phyloP scores from a whole-genome alignment of 2,888 invertebrate genomes.

The Conchocele bisecta region DNA sequence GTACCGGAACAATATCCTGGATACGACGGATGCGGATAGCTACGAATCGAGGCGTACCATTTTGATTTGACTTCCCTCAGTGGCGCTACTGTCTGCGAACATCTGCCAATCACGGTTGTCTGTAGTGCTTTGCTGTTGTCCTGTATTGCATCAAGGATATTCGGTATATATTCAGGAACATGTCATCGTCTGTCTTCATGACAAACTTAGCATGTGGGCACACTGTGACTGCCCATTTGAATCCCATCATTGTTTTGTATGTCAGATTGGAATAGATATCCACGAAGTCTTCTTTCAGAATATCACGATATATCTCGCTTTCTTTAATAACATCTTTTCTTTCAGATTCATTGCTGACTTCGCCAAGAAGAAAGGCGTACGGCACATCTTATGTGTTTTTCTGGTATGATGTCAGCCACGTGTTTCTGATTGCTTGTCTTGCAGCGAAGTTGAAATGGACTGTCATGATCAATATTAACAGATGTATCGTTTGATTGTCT shows the following conservation, averaged over 20 bases:
- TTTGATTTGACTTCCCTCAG: too few species aligned
- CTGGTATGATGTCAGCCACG: slow-evolving; percentile 45
- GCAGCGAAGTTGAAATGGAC: slow-evolving; percentile 17
- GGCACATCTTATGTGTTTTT: slow-evolving; percentile 44
- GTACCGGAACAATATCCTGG: too few species aligned
- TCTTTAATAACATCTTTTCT: slow-evolving; percentile 30
- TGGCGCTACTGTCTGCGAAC: too few species aligned
- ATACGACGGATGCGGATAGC: too few species aligned
- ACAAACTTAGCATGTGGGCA: slow-evolving; percentile 48
- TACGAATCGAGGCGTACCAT: too few species aligned
- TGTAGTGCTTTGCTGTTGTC: too few species aligned
- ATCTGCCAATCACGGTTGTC: too few species aligned
- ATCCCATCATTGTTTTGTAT: slow-evolving; percentile 49
- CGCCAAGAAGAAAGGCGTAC: slow-evolving; percentile 58
- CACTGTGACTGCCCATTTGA: slow-evolving; percentile 43
- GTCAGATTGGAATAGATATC: slow-evolving; percentile 56
- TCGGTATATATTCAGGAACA: slow-evolving; percentile 50
- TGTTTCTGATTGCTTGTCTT: slow-evolving; percentile 49
- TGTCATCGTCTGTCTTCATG: slow-evolving; percentile 59
- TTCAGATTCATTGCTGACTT: background rate
- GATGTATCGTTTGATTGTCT: slow-evolving; percentile 17
- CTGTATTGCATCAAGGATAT: too few species aligned
- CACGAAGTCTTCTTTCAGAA: slow-evolving; percentile 45
- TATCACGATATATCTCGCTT: slow-evolving; percentile 34
- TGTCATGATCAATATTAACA: slow-evolving; percentile 48